Evolutionary conservation across 1,140 invertebrate genomes (phyloP).

Genomic region (Ectropis grisescens): DNA sequence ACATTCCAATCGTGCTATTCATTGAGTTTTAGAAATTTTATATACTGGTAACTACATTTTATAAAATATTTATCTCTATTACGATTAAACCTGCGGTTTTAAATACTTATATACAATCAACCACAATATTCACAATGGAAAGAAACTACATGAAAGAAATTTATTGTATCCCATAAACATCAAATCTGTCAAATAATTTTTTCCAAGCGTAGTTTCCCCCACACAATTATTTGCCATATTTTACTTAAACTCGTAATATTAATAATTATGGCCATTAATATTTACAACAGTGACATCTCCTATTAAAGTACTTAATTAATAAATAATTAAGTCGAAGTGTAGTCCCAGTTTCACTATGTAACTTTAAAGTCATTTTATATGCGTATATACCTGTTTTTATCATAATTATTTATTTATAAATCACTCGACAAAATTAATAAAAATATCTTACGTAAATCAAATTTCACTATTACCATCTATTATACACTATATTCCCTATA

Average conservation of each 20-base stretch:
- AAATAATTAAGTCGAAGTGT: neutral
- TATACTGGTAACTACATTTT: neutral
- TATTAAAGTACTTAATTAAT: conserved; percentile 6
- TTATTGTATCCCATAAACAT: conserved; percentile 39
- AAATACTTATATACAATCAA: conserved; percentile 18
- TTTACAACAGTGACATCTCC: conserved; percentile 33
- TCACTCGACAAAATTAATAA: neutral
- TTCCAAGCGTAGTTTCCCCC: conserved; percentile 68
- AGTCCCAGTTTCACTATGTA: too few relatives aligned
- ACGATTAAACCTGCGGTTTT: conserved; percentile 5
- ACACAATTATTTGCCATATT: conserved; percentile 48
- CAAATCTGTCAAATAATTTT: conserved; percentile 55
- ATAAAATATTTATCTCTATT: neutral
- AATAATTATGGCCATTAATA: conserved; percentile 22
- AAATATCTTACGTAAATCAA: too few relatives aligned
- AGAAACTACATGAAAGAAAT: conserved; percentile 59
- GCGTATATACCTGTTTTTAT: neutral
- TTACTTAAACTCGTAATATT: conserved; percentile 21
- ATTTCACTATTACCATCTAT: too few relatives aligned
- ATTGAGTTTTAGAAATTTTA: too few relatives aligned
- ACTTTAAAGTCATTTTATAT: neutral
- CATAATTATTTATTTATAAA: neutral
- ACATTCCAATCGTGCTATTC: too few relatives aligned
- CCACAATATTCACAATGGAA: conserved; percentile 26
- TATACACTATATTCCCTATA: too few relatives aligned